Conservation (phyloP, 2,888 invertebrate species). For the Lithophane ornitopus region DNA sequence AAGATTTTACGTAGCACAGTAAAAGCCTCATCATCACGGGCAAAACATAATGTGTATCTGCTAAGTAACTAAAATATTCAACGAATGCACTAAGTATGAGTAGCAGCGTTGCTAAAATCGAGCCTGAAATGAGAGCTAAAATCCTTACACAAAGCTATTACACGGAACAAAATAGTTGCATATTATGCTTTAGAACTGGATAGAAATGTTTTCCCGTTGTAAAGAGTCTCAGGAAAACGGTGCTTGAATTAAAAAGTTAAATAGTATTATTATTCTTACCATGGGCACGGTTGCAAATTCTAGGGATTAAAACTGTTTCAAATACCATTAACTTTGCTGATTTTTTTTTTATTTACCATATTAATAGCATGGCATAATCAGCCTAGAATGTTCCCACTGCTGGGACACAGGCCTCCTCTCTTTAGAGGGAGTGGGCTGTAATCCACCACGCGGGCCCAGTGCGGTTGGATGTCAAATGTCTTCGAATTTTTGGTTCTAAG, state of each 20-base stretch:
- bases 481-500: too few species aligned
- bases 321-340: neutral
- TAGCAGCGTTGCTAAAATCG: neutral
- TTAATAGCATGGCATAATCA: neutral
- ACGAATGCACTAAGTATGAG: neutral
- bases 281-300: neutral
- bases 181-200: constrained; percentile 26
- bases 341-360: neutral
- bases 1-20: neutral
- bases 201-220: constrained; percentile 27
- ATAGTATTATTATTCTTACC: constrained; percentile 15
- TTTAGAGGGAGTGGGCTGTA: too few species aligned
- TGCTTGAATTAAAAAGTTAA: constrained; percentile 36
- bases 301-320: constrained; percentile 3
- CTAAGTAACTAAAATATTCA: neutral
- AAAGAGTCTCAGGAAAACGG: constrained; percentile 11
- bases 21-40: neutral
- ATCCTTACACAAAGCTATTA: constrained; percentile 15
- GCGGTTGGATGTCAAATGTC: too few species aligned
- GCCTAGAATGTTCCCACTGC: too few species aligned
- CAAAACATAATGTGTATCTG: neutral
- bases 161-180: constrained; percentile 17
- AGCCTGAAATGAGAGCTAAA: constrained; percentile 13
- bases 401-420: too few species aligned
- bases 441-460: too few species aligned